Percentiles rank a stretch among this genome's conserved stretches.
These are phyloP conservation scores for Boloria selene DNA, from an alignment of 2,888 invertebrate species.

Conservation along the genomic window DNA sequence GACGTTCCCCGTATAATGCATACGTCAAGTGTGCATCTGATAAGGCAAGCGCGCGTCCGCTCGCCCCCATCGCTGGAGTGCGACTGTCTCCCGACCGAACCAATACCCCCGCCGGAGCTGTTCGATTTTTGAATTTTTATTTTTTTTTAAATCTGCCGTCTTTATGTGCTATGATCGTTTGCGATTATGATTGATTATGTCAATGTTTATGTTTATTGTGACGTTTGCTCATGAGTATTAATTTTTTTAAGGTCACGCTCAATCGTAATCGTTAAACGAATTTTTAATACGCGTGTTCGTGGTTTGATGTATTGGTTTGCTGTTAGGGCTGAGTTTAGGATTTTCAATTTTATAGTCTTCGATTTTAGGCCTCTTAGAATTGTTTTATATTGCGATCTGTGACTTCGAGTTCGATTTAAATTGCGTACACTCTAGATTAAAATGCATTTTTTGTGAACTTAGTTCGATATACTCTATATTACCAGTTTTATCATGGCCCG, in stretches of 20 bases:
- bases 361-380: too few species aligned
- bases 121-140: constrained; percentile 62
- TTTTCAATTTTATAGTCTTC: neutral
- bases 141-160: neutral
- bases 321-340: constrained; percentile 8
- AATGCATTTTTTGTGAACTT: constrained; percentile 2
- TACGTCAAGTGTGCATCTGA: constrained; percentile 51
- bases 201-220: neutral
- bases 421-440: constrained; percentile 15
- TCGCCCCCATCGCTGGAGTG: constrained; percentile 44
- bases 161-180: neutral
- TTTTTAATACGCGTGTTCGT: constrained; percentile 15
- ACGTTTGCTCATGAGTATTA: too few species aligned
- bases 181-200: neutral
- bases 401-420: neutral
- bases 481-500: constrained; percentile 3
- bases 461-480: neutral
- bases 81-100: constrained; percentile 63
- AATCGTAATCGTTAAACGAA: neutral
- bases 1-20: constrained; percentile 48
- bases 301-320: constrained; percentile 14
- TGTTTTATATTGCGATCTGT: too few species aligned
- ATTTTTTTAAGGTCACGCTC: neutral
- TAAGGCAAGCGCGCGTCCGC: constrained; percentile 31
- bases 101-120: constrained; percentile 73